These are phyloP conservation scores for Tetranychus cinnabarinus DNA, from an alignment of 1,140 invertebrate species.

Conservation along the genomic window DNA sequence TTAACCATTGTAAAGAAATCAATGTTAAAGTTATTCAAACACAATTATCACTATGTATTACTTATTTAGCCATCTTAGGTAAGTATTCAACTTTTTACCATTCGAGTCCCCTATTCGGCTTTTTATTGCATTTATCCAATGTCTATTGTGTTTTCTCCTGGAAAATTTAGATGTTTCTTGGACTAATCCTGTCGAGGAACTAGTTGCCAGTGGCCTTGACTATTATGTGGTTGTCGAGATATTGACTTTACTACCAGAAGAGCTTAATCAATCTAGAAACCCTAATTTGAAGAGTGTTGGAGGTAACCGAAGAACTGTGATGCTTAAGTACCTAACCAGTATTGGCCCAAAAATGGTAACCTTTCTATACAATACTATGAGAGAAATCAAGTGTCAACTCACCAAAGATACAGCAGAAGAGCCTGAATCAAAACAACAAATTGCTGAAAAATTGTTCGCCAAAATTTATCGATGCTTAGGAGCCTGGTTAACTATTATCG, in stretches of 20 bases:
- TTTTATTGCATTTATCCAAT: background rate
- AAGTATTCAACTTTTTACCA: background rate
- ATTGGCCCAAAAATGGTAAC: constrained; percentile 23
- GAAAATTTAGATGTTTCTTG: constrained; percentile 32
- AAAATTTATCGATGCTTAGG: constrained; percentile 9
- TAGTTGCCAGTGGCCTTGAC: constrained; percentile 38
- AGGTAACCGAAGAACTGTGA: constrained; percentile 59
- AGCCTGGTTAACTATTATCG: constrained; percentile 7
- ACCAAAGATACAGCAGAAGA: background rate
- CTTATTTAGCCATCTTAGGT: constrained; percentile 10
- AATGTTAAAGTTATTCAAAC: constrained; percentile 6
- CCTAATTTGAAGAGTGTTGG: constrained; percentile 50
- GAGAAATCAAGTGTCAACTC: background rate
- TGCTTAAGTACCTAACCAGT: constrained; percentile 42
- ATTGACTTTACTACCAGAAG: constrained; percentile 81
- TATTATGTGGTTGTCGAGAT: constrained; percentile 39
- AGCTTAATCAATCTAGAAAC: constrained; percentile 34
- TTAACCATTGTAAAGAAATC: constrained; percentile 45
- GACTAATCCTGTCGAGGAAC: constrained; percentile 61
- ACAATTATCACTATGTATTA: constrained; percentile 5
- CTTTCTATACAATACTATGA: background rate
- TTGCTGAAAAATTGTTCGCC: constrained; percentile 3
- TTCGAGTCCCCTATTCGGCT: too few species aligned
- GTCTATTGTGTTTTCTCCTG: background rate
- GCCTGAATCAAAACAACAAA: background rate